These are phyloP conservation scores for Steinernema hermaphroditum DNA, from an alignment of 2,888 invertebrate species.

Conservation along the genomic window DNA sequence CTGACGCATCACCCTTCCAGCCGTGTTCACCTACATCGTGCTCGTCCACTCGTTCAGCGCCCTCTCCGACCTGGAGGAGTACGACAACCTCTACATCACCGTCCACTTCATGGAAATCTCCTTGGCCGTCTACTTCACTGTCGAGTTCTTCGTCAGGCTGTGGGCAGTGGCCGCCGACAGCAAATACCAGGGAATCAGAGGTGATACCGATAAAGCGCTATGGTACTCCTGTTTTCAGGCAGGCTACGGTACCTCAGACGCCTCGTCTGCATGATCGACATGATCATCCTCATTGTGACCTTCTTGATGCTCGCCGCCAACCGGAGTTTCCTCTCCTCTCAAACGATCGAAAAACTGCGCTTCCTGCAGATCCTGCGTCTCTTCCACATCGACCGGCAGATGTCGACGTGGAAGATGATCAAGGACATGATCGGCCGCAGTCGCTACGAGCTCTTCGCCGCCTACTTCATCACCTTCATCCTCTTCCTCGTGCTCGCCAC, in stretches of 20 bases:
- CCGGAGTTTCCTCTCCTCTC: conserved; percentile 32
- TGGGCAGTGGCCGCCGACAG: conserved; percentile 59
- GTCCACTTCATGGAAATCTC: conserved; percentile 50
- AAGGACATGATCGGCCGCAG: conserved; percentile 51
- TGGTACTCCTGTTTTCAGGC: conserved; percentile 37
- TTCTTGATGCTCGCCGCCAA: conserved; percentile 49
- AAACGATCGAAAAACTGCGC: conserved; percentile 40
- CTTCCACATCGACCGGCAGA: conserved; percentile 60
- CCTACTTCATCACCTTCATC: conserved; percentile 56
- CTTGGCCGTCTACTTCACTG: conserved; percentile 53
- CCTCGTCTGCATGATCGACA: conserved; percentile 52
- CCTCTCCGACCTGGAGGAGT: conserved; percentile 33
- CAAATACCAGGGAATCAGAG: conserved; percentile 50
- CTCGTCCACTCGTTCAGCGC: conserved; percentile 42
- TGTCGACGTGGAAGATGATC: conserved; percentile 54
- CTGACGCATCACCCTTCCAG: too few species aligned
- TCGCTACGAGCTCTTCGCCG: conserved; percentile 51
- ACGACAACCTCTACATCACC: conserved; percentile 12
- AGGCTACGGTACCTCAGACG: conserved; percentile 46
- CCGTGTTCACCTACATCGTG: conserved; percentile 42
- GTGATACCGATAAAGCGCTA: conserved; percentile 37
- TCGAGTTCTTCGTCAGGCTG: conserved; percentile 53
- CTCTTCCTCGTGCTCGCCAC: conserved; percentile 48
- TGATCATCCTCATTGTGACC: conserved; percentile 53
- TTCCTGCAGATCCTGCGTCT: conserved; percentile 57